Evolutionary conservation across 2,113 vertebrate species (phyloP).

Genomic region (Mustelus asterias): DNA sequence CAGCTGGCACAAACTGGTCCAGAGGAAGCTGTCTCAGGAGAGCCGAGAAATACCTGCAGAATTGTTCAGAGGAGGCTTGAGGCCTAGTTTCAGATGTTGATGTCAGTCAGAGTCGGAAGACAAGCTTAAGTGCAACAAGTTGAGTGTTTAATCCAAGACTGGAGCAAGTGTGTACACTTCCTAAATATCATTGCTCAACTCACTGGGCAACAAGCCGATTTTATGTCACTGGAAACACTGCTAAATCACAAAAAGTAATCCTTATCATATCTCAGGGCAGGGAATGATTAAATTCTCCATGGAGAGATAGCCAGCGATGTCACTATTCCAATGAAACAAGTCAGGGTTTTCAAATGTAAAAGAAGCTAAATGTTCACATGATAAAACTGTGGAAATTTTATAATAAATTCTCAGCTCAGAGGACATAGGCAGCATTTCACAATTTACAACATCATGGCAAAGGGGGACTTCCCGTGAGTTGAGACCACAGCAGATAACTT

Average conservation of each 20-base stretch:
- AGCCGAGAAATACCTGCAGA: background rate
- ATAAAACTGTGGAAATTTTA: conserved; percentile 42
- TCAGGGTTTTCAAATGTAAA: background rate
- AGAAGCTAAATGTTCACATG: background rate
- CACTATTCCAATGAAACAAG: background rate
- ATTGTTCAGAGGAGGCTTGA: background rate
- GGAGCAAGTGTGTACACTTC: background rate
- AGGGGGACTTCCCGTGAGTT: background rate
- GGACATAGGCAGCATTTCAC: conserved; percentile 41
- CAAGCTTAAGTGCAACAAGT: background rate
- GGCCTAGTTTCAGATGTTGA: background rate
- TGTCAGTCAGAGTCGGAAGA: background rate
- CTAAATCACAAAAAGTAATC: background rate
- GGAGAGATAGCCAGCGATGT: background rate
- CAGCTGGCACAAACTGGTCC: background rate
- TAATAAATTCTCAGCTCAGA: conserved; percentile 44
- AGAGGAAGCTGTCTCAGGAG: background rate
- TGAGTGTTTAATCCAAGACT: background rate
- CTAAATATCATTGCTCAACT: background rate
- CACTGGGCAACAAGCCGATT: background rate
- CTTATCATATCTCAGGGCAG: background rate
- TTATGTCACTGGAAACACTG: background rate
- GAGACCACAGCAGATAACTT: background rate
- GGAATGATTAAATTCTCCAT: background rate
- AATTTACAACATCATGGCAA: conserved; percentile 30